Evolutionary conservation across 2,888 invertebrate genomes (phyloP).

Genomic region (Nezara viridula): DNA sequence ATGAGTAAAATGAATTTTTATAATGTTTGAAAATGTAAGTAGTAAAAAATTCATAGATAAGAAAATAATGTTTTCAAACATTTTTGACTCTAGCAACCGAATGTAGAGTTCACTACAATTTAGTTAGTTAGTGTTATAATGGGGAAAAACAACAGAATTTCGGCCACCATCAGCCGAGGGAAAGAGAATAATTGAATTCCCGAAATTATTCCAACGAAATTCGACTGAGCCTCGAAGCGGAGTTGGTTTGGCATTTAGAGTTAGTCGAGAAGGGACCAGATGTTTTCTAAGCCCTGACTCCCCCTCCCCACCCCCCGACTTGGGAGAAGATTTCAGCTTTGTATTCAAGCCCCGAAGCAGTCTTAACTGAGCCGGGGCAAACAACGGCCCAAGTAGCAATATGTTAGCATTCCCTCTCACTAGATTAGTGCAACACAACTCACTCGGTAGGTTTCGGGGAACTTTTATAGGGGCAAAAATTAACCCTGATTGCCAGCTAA

Average conservation of each 20-base stretch:
- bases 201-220: constrained; percentile 34
- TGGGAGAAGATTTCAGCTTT: constrained; percentile 44
- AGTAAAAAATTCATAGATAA: not conserved
- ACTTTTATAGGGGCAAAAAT: constrained; percentile 39
- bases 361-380: not conserved
- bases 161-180: not conserved
- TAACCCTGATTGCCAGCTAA: constrained; percentile 37
- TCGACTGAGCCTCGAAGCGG: constrained; percentile 16
- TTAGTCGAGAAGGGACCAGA: constrained; percentile 41
- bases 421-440: constrained; percentile 37
- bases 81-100: not conserved
- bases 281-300: not conserved
- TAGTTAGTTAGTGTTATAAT: not conserved
- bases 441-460: not conserved
- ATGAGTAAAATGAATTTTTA: too few relatives aligned
- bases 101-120: not conserved
- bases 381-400: constrained; percentile 17
- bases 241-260: constrained; percentile 45
- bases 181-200: constrained; percentile 38
- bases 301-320: not conserved
- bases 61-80: not conserved
- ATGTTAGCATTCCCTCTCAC: constrained; percentile 34
- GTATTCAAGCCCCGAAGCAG: constrained; percentile 27
- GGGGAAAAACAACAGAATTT: constrained; percentile 21
- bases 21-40: too few relatives aligned